These are phyloP conservation scores for Drosophila subobscura DNA, from an alignment of 1,140 invertebrate genomes.

Conservation along the genomic window DNA sequence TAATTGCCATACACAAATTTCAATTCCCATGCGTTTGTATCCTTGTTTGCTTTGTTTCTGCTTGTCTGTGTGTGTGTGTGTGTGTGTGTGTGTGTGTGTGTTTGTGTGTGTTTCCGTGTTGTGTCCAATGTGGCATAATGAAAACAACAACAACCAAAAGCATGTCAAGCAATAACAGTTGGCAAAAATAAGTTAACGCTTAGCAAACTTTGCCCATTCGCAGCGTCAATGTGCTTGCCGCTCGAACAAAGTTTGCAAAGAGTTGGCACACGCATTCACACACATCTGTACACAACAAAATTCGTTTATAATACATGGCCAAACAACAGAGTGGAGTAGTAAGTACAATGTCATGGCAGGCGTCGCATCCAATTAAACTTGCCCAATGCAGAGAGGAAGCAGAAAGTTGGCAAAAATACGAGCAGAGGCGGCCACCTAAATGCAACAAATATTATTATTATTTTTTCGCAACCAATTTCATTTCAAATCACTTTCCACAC, in stretches of 20 bases:
- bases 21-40: constrained; percentile 62
- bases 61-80: constrained; percentile 13
- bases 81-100: not conserved
- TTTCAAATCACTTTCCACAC: not conserved
- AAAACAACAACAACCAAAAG: constrained; percentile 53
- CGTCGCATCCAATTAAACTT: constrained; percentile 14
- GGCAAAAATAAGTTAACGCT: constrained; percentile 49
- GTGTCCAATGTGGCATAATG: constrained; percentile 46
- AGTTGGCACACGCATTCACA: too few species aligned
- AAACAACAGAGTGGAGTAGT: not conserved
- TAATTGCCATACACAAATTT: constrained; percentile 71
- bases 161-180: constrained; percentile 60
- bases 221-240: too few species aligned
- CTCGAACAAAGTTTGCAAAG: too few species aligned
- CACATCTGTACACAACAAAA: not conserved
- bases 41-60: constrained; percentile 30
- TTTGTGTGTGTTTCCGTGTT: constrained; percentile 16
- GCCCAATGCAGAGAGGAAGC: constrained; percentile 5
- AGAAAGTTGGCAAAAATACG: constrained; percentile 16
- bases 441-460: not conserved
- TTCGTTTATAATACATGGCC: not conserved
- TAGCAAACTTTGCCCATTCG: constrained; percentile 31
- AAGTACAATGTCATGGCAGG: not conserved
- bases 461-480: not conserved
- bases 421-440: not conserved